Conservation (phyloP, 2,797 vertebrate species). For the Bovichtus variegatus region DNA sequence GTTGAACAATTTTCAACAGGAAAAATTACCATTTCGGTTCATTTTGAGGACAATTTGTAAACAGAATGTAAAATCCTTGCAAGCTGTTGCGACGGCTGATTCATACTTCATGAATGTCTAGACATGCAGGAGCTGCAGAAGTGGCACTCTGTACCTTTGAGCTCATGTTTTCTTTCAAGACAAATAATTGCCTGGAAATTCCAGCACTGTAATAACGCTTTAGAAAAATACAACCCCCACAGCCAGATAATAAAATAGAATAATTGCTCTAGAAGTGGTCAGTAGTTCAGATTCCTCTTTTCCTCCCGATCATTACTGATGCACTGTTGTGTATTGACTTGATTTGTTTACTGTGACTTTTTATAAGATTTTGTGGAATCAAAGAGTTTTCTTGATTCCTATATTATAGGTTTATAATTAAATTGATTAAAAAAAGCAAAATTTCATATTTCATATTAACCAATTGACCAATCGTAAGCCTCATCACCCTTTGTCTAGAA, state of each 20-base stretch:
- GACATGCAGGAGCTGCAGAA: conserved; percentile 29
- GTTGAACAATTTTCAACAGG: neutral
- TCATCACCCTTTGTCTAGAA: neutral
- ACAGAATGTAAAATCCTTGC: conserved; percentile 2
- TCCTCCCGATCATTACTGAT: neutral
- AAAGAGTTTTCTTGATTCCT: neutral
- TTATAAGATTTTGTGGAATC: neutral
- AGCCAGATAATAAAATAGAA: neutral
- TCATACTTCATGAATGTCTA: conserved; percentile 21
- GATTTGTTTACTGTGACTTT: neutral
- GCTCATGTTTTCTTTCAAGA: conserved; percentile 15
- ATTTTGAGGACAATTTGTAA: conserved; percentile 21
- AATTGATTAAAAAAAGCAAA: neutral
- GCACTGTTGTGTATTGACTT: conserved; percentile 4
- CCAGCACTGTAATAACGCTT: conserved; percentile 12
- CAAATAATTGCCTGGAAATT: conserved; percentile 12
- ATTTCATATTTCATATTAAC: neutral
- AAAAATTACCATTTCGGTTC: neutral
- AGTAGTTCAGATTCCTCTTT: neutral
- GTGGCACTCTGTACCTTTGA: neutral
- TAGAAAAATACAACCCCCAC: neutral
- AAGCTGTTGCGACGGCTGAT: neutral
- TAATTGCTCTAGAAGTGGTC: neutral
- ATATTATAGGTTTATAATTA: neutral
- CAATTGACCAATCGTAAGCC: neutral